Evolutionary conservation across 2,113 vertebrate genomes (phyloP), one percentile per base, ranked within the genome.

Genomic region (Corythoichthys intestinalis): DNA sequence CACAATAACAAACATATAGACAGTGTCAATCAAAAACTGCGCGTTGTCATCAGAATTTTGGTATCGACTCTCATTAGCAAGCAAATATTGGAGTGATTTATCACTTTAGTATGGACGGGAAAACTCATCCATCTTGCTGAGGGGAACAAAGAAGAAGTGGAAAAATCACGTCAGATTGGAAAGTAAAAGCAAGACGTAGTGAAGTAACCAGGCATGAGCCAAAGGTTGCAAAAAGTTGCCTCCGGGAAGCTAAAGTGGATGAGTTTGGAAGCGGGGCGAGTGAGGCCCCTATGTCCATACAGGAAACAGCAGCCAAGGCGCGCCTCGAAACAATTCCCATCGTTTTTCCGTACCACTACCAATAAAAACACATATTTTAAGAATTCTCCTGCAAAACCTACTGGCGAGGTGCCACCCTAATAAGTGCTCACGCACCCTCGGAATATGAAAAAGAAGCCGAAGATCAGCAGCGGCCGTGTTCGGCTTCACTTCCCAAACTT

Each of bases 251-350:
- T 28, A 8, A 54, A 56, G 50, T 53, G 50, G 50, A 53, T 1
- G 17, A 53, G 53, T 56, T 56, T 56, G 53, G 53, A 34, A 56
- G 10, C 53, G 28, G 17, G 28, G 53, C 9, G 20, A 34, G 53
- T 7, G 53, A 56, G 56, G 56, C 56, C 56, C 56, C 56, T 37
- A 28, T 14, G 20, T 44, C 35, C 41, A 80, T 83, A 81, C 89
- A 90, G 92, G 90, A 92, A 92, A 86, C 89, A 58, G 66, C 56
- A 77, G 71, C 82, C 87, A 72, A 90, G 91, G 88, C 90, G 90
- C 91, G 92, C 89, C 91, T 89, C 78, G 69, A 57, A 37, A 84
- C 86, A 74, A 88, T 86, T 89, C 89, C 87, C 86, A 77, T 70
- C 82, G 78, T 73, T 76, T 81, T 73, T 68, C 44, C 44, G 39